Base-by-base conservation (phyloP, 2,113 vertebrate species). In the Leucosticte australis region DNA sequence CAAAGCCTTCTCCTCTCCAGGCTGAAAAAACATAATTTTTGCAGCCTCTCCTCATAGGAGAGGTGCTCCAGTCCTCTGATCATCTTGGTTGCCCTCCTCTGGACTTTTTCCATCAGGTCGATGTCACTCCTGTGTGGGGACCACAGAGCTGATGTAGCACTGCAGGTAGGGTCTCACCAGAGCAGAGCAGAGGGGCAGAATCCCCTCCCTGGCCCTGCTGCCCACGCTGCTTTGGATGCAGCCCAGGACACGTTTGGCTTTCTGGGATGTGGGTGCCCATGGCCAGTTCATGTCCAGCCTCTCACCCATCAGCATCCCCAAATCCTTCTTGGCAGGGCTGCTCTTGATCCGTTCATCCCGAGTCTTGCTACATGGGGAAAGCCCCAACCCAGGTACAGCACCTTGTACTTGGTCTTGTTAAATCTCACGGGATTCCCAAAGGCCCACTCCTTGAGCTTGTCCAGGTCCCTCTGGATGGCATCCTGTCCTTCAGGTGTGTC, bases 191-290 rank as follows among this genome's bases (percentile, higher is more conserved):
- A 65, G 21, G 6, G 10, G 10, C 31, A 73, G 50, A 37, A 49
- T 50, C 14, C 8, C 4, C 21, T 22, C 9, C 22, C 31, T 87
- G 0, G 0, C 10, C 14, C 11, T 35, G 21, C 31, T 88, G 49
- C 1, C 24, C 20, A 17, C 0, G 0, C 16, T 63, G 35, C 6
- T 73, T 13, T 80, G n/a, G 42, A 18, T 50, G 35, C 17, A 80
- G 28, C 8, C 21, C 59, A 57, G 50, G 31, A 64, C 16, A 15
- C 1, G 0, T 23, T 9, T 35, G 35, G 7, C 21, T 80, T 16
- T 65, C 27, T 50, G 67, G 26, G 16, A 14, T 64, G 13, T 20
- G 21, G 33, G 11, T 22, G 14, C 17, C 12, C 42, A 23, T 27
- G 18, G 21, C 26, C 1, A 1, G 21, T 0, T 71, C 31, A 22